Evolutionary conservation across 1,140 invertebrate species (phyloP).

Genomic region (Battus philenor): DNA sequence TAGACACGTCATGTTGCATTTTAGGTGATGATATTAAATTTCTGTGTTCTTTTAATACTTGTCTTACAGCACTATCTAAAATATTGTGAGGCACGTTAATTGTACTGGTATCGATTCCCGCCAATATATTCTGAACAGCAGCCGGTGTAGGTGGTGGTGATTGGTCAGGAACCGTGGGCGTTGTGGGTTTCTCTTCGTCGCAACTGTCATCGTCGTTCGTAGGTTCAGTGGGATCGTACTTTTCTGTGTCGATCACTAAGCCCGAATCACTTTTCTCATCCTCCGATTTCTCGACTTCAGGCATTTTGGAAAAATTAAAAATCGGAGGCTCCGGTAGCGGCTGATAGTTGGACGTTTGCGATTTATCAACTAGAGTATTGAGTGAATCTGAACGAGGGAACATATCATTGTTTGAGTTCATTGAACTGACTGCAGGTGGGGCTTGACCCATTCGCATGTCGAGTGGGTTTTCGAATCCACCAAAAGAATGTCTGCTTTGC

Average conservation of each 20-base stretch:
- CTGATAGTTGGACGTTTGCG: slow-evolving; percentile 26
- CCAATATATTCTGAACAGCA: slow-evolving; percentile 27
- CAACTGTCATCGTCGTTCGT: slow-evolving; percentile 73
- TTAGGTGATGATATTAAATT: slow-evolving; percentile 35
- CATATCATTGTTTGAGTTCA: slow-evolving; percentile 18
- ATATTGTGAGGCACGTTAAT: slow-evolving; percentile 46
- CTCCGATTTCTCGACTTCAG: slow-evolving; percentile 60
- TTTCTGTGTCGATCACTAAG: slow-evolving; percentile 79
- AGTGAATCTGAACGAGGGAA: slow-evolving; percentile 18
- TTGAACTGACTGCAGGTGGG: slow-evolving; percentile 15
- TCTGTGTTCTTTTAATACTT: slow-evolving; percentile 54
- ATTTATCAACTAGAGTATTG: slow-evolving; percentile 14
- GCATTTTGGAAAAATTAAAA: slow-evolving; percentile 68
- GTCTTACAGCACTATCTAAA: slow-evolving; percentile 57
- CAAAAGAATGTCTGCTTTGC: slow-evolving; percentile 39
- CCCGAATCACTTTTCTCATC: slow-evolving; percentile 81
- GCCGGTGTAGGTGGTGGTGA: slow-evolving; percentile 17
- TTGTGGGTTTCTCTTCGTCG: slow-evolving; percentile 32
- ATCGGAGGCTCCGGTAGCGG: slow-evolving; percentile 77
- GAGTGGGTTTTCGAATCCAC: slow-evolving; percentile 51
- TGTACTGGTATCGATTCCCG: slow-evolving; percentile 31
- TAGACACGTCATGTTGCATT: slow-evolving; percentile 14
- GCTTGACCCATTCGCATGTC: slow-evolving; percentile 48
- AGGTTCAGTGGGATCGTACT: slow-evolving; percentile 81
- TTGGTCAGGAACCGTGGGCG: neutral